These are phyloP conservation scores for Euthynnus affinis DNA, from an alignment of 2,797 vertebrate genomes.

Conservation along the genomic window DNA sequence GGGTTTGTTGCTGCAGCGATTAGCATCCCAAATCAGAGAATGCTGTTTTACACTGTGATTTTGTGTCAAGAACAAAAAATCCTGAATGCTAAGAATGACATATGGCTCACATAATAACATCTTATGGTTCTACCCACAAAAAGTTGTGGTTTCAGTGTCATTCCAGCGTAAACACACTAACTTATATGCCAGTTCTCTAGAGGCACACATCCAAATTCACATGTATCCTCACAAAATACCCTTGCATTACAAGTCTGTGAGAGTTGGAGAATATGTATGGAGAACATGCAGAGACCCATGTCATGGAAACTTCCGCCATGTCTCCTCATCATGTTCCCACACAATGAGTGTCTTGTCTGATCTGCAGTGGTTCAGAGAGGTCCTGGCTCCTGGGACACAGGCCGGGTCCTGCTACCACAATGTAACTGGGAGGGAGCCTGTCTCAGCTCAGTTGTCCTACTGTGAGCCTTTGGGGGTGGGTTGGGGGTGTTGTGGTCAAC, in stretches of 20 bases:
- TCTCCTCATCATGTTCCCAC: conserved; percentile 48
- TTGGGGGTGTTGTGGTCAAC: conserved; percentile 23
- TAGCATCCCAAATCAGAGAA: not conserved
- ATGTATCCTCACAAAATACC: not conserved
- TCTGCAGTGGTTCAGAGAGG: conserved; percentile 35
- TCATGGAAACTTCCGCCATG: conserved; percentile 44
- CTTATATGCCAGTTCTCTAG: not conserved
- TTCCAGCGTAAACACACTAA: not conserved
- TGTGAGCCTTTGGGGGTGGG: not conserved
- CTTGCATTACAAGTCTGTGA: not conserved
- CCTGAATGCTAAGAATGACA: not conserved
- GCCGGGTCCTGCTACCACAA: conserved; percentile 28
- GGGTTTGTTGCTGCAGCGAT: conserved; percentile 6
- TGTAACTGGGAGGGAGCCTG: conserved; percentile 20
- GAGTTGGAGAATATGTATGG: conserved; percentile 20
- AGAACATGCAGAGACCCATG: conserved; percentile 27
- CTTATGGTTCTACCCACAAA: conserved; percentile 3
- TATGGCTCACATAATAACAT: not conserved
- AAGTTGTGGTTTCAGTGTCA: not conserved
- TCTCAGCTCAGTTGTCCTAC: conserved; percentile 20
- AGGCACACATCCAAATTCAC: not conserved
- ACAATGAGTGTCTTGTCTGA: conserved; percentile 58
- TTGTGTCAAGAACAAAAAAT: conserved; percentile 8
- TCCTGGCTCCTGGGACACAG: conserved; percentile 49
- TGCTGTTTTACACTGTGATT: not conserved